Evolutionary conservation across 2,797 vertebrate genomes (phyloP), one percentile per base, ranked within the genome.

Genomic region (Menidia menidia): DNA sequence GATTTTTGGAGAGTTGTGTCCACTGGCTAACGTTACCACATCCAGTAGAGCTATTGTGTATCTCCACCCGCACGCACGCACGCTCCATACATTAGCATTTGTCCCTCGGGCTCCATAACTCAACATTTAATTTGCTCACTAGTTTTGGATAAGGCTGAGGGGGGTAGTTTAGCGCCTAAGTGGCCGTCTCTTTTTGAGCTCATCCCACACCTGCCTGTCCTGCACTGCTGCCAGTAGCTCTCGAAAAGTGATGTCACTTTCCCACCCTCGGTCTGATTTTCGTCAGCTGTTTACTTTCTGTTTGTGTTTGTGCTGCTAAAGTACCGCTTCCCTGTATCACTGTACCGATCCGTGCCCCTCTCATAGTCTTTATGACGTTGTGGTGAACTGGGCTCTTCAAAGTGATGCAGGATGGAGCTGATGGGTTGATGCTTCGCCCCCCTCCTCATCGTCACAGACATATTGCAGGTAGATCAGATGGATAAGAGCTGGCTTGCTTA

Each of bases 321-420:
- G 25, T 25, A 25, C 25, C 25, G 25, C 62, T 61, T 62, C 16
- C 55, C 3, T 81, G 19, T 15, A 68, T 39, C 11, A 19, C 30
- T 72, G 42, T 74, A 15, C 44, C 85, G 16, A 67, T 71, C 44
- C 47, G 61, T 82, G 69, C 81, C 68, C 78, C 43, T 84, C 71
- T 87, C 78, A 88, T 80, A 81, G 82, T 92, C 80, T 90, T 83
- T 89, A 89, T 92, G 89, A 89, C 81, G 66, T 91, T 91, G 83
- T 91, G 83, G 82, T 89, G 59, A 90, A 92, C 89, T 88, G 90
- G 91, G 92, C 92, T 75, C 90, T 87, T 88, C 88, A 87, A 84
- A 64, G 89, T 87, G 89, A 91, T 92, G 90, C 87, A 74, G 88
- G 84, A 88, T 89, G 90, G 90, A 88, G 81, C 76, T 91, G 92